These are phyloP conservation scores for Heliconius nattereri DNA, from an alignment of 1,140 invertebrate genomes.

Conservation along the genomic window DNA sequence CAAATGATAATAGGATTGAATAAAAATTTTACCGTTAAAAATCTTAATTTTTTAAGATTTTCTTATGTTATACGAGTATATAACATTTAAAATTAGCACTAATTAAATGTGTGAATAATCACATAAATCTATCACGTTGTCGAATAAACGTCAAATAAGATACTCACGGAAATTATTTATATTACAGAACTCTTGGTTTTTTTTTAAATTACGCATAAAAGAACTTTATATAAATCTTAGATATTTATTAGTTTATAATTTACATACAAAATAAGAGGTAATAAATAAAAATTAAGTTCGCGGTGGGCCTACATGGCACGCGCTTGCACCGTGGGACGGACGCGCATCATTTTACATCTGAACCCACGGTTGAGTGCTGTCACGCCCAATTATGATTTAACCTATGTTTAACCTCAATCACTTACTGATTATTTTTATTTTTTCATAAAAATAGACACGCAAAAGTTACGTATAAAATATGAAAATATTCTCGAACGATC, in stretches of 20 bases:
- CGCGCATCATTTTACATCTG: slow-evolving; percentile 57
- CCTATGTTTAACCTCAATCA: slow-evolving; percentile 74
- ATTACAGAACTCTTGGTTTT: neutral
- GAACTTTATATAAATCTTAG: neutral
- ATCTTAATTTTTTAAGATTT: no score
- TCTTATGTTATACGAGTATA: no score
- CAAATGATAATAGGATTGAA: no score
- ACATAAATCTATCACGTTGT: neutral
- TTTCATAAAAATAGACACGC: slow-evolving; percentile 27
- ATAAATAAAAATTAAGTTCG: slow-evolving; percentile 28
- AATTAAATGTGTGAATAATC: neutral
- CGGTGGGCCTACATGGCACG: slow-evolving; percentile 51
- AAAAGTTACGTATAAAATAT: neutral
- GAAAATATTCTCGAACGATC: neutral
- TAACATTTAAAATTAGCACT: neutral
- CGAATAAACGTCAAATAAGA: neutral
- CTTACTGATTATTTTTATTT: slow-evolving; percentile 51
- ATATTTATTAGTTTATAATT: neutral
- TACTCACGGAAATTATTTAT: neutral
- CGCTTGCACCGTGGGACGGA: slow-evolving; percentile 43
- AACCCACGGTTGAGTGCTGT: slow-evolving; percentile 50
- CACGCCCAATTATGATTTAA: slow-evolving; percentile 69
- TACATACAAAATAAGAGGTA: neutral
- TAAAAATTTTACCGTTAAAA: no score
- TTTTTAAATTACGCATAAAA: no score